A percentile compares a stretch with the other conserved stretches of the same genome.
These are phyloP conservation scores for Spisula solida DNA, from an alignment of 2,888 invertebrate genomes.

Conservation along the genomic window DNA sequence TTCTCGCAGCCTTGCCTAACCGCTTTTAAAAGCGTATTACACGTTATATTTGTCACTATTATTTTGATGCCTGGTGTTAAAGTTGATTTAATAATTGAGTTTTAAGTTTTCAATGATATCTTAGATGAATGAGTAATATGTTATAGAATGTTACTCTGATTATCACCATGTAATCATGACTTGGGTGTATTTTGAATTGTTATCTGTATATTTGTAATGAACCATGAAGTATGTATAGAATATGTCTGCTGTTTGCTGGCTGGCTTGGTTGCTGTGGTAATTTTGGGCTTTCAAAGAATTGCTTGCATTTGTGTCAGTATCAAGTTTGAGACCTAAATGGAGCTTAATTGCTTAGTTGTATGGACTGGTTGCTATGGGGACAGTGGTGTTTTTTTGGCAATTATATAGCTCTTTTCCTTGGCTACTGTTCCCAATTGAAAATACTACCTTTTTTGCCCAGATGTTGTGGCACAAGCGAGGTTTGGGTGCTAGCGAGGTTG, in stretches of 20 bases:
- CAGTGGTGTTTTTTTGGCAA: no score
- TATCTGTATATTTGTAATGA: not conserved
- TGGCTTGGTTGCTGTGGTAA: not conserved
- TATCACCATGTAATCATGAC: not conserved
- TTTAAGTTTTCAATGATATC: constrained; percentile 11
- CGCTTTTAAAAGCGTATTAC: not conserved
- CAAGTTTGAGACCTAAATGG: not conserved
- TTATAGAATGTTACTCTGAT: not conserved
- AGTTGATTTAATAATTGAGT: constrained; percentile 14
- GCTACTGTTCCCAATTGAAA: no score
- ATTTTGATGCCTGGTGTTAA: constrained; percentile 7
- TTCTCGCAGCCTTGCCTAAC: not conserved
- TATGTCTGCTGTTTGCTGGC: not conserved
- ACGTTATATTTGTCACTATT: not conserved
- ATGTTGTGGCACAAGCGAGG: no score
- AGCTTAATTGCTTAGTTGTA: not conserved
- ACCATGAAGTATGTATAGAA: constrained; percentile 10
- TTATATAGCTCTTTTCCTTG: no score
- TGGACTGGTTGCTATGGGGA: not conserved
- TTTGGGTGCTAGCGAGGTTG: no score
- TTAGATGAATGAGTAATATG: constrained; percentile 2
- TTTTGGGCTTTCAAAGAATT: not conserved
- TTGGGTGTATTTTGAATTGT: constrained; percentile 10
- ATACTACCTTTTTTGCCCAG: no score
- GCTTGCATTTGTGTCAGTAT: not conserved